Evolutionary conservation across 1,140 invertebrate species (phyloP).

Genomic region (Drosophila pseudoobscura): DNA sequence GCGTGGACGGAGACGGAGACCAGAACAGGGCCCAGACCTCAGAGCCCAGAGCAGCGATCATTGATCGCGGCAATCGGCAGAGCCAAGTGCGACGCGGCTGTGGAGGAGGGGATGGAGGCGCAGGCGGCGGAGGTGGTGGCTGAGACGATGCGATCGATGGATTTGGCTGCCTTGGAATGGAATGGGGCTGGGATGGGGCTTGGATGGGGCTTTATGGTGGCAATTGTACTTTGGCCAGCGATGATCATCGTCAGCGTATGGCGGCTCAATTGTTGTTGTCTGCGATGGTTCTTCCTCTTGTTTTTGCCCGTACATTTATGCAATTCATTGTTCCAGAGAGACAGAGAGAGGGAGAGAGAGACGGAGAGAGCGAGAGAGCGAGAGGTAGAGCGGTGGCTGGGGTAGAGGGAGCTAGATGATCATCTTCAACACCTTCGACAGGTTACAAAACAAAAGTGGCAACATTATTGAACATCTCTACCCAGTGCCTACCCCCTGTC

Average conservation of each 20-base stretch:
- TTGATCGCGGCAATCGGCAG: constrained; percentile 78
- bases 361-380: too few relatives aligned
- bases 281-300: constrained; percentile 23
- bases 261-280: constrained; percentile 74
- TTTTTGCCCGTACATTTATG: constrained; percentile 71
- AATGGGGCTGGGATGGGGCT: constrained; percentile 22
- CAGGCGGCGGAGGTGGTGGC: not conserved
- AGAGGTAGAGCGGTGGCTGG: not conserved
- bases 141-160: constrained; percentile 46
- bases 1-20: constrained; percentile 31
- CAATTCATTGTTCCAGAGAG: constrained; percentile 69
- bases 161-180: not conserved
- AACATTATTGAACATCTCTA: constrained; percentile 76
- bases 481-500: constrained; percentile 2
- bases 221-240: constrained; percentile 78
- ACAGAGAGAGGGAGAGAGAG: too few relatives aligned
- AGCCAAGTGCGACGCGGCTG: constrained; percentile 37
- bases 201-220: constrained; percentile 71
- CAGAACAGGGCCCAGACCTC: constrained; percentile 7
- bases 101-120: not conserved
- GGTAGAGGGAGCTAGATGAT: constrained; percentile 57
- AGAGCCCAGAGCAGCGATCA: constrained; percentile 52
- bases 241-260: constrained; percentile 60
- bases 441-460: constrained; percentile 83
- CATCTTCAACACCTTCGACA: constrained; percentile 82